Evolutionary conservation across 2,113 vertebrate species (phyloP).

Genomic region (Engystomops pustulosus): DNA sequence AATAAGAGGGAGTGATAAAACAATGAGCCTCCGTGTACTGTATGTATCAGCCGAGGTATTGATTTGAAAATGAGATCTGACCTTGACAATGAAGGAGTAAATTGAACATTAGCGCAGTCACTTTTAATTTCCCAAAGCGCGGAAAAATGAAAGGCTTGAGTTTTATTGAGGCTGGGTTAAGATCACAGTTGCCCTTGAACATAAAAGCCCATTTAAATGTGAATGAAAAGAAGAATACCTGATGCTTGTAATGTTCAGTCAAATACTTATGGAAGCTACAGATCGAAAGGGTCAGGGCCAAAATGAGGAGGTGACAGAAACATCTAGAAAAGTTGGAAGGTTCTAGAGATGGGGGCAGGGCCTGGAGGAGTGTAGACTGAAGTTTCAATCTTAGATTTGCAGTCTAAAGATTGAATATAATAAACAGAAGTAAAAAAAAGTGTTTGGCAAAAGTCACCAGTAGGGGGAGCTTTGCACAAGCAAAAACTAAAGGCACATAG

Average conservation of each 20-base stretch:
- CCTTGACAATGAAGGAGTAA: slow-evolving; percentile 42
- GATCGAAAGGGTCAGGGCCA: neutral
- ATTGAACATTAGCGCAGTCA: slow-evolving; percentile 48
- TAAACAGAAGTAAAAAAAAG: too few relatives aligned
- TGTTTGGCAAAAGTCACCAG: neutral
- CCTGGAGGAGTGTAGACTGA: neutral
- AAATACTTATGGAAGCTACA: neutral
- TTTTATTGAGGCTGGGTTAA: neutral
- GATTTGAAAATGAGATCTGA: slow-evolving; percentile 41
- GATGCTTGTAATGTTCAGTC: neutral
- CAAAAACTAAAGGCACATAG: too few relatives aligned
- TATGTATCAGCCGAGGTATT: slow-evolving; percentile 38
- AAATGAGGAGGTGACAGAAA: neutral
- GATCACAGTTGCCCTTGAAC: slow-evolving; percentile 32
- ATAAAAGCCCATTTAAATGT: slow-evolving; percentile 27
- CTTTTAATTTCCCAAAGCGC: slow-evolving; percentile 40
- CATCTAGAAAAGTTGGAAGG: neutral
- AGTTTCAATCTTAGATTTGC: too few relatives aligned
- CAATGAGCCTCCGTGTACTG: neutral
- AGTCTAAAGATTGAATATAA: neutral
- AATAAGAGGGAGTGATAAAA: neutral
- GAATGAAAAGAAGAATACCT: neutral
- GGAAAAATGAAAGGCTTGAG: slow-evolving; percentile 38
- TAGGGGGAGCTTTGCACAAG: neutral
- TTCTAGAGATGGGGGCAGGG: neutral